Conservation (phyloP, 2,113 vertebrate species). For the Calidris pygmaea region DNA sequence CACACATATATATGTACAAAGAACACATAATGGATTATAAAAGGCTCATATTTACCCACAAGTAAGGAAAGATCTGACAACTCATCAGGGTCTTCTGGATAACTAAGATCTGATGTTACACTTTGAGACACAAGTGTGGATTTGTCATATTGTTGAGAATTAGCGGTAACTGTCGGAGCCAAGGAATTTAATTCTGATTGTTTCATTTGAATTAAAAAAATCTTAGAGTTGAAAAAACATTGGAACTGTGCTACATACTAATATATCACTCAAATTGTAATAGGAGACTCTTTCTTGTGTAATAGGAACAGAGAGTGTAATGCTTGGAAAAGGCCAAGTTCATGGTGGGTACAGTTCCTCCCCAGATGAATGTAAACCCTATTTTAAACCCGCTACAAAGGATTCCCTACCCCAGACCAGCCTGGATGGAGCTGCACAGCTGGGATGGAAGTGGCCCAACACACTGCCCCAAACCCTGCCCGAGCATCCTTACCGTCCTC, state of each 20-base stretch:
- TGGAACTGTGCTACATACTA: constrained; percentile 16
- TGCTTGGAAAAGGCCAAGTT: not conserved
- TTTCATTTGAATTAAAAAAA: constrained; percentile 54
- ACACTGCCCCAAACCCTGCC: not conserved
- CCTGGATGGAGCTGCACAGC: not conserved
- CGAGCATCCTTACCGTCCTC: not conserved
- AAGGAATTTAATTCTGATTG: constrained; percentile 70
- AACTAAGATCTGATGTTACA: constrained; percentile 55
- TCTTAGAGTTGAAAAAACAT: constrained; percentile 41
- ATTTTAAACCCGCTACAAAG: not conserved
- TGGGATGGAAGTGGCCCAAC: not conserved
- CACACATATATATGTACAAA: not conserved
- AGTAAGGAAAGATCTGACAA: constrained; percentile 46
- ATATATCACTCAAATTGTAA: constrained; percentile 14
- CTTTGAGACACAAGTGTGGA: constrained; percentile 31
- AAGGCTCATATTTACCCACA: constrained; percentile 44
- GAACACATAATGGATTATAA: constrained; percentile 38
- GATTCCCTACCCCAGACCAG: not conserved
- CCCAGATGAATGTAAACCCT: fast-evolving
- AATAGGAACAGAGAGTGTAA: not conserved
- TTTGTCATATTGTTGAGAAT: constrained; percentile 68
- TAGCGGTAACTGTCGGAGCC: constrained; percentile 54
- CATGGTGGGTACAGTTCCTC: not conserved
- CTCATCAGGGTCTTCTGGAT: constrained; percentile 24
- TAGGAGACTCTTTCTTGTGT: not conserved